phyloP scores from a whole-genome alignment of 2,113 vertebrate genomes.

The Neolamprologus variostigma region DNA sequence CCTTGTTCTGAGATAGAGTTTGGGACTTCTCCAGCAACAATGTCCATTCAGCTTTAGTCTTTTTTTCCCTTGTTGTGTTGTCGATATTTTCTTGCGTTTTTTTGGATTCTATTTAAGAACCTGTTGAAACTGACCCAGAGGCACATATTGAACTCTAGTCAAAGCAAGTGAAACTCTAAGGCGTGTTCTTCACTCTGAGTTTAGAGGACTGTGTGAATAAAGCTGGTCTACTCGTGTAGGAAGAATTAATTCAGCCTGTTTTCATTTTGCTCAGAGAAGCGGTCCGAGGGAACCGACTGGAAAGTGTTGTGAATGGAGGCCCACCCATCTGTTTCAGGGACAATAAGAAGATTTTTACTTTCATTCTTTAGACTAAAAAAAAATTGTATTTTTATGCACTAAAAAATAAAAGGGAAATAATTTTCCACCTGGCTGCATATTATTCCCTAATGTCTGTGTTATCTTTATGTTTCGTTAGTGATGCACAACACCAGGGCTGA shows the following conservation, averaged over 20 bases:
- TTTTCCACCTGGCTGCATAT: not conserved
- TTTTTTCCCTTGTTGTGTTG: not conserved
- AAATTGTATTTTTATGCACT: not conserved
- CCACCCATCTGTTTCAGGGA: constrained; percentile 49
- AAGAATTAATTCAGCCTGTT: constrained; percentile 48
- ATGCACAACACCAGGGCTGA: not conserved
- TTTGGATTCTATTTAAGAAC: not conserved
- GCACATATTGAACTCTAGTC: not conserved
- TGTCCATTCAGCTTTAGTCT: not conserved
- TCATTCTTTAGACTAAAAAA: not conserved
- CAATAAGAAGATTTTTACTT: constrained; percentile 20
- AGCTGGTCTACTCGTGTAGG: constrained; percentile 14
- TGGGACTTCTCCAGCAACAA: not conserved
- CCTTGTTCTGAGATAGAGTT: not conserved
- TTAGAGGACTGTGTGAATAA: constrained; percentile 28
- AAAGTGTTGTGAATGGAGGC: constrained; percentile 50
- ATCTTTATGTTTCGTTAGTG: not conserved
- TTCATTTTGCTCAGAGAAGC: constrained; percentile 59
- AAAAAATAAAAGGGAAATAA: not conserved
- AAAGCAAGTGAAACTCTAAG: constrained; percentile 10
- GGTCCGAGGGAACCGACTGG: constrained; percentile 41
- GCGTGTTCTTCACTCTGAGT: constrained; percentile 3
- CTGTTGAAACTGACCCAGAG: not conserved
- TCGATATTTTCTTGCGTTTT: not conserved
- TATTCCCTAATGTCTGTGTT: not conserved